Evolutionary conservation across 2,888 invertebrate species (phyloP), one percentile per base, ranked within the genome.

Genomic region (Ceramica pisi): DNA sequence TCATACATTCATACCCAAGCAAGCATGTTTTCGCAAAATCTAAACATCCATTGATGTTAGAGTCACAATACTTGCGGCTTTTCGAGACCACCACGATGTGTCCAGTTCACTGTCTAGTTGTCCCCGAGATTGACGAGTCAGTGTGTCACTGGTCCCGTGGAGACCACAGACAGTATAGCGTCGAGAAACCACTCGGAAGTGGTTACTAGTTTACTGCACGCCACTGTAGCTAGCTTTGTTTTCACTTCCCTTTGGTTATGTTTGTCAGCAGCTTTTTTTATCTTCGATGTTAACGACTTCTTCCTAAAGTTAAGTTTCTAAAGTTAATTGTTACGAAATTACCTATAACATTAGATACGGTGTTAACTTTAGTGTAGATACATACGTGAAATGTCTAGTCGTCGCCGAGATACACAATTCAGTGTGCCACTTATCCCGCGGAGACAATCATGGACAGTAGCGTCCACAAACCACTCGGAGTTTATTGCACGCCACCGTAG

Each of bases 81-180:
- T 44, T 16, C n/a, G 4, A 50, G 65, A 65, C 64, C 65, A 51
- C 72, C 50, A 57, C 41, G 41, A 16, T 48, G 12, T 26, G 38
- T 19, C 12, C n/a, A 38, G 35, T 65, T 41, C 12, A 41, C 3
- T 44, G 41, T 44, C 14, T 8, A 53, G 48, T 67, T 67, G 38
- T 51, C 16, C 16, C 16, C 19, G 8, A 76, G 77, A 76, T 74
- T 68, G 76, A 74, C 55, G 77, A 76, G 44, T 23, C 44, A 56
- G 50, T 76, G 44, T 74, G 50, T 56, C 60, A 74, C 60, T 67
- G 48, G 59, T 12, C 23, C 31, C 16, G 23, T 14, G 31, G 31
- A 59, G 26, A 74, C 31, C 44, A 60, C 41, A 5, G 31, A 5
- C 48, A 41, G 59, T 55, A n/a, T n/a, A 35, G 68, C 55, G 48